These are phyloP conservation scores for Eupithecia exiguata DNA, from an alignment of 2,888 invertebrate species.

Conservation along the genomic window DNA sequence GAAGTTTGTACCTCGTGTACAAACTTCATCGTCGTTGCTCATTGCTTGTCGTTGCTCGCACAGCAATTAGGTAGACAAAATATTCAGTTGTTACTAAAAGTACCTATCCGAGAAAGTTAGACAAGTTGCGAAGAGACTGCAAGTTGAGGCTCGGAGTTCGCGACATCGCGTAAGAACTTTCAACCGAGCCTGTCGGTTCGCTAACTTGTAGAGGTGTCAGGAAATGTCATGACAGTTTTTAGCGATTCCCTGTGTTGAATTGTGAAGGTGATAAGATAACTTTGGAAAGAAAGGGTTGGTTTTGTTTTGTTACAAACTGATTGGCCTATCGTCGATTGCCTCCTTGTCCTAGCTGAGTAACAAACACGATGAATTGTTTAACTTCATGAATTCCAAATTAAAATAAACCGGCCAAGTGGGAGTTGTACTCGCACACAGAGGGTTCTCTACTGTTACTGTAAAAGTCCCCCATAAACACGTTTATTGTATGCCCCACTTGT, in stretches of 20 bases:
- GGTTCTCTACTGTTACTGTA: no score
- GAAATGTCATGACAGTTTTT: slow-evolving; percentile 22
- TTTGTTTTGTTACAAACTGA: no score
- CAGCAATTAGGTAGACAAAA: neutral
- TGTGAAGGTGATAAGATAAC: no score
- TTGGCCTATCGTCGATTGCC: no score
- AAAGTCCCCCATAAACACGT: neutral
- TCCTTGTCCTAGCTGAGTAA: no score
- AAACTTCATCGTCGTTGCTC: no score
- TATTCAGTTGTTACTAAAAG: neutral
- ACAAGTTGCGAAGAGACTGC: slow-evolving; percentile 15
- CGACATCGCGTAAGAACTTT: slow-evolving; percentile 11
- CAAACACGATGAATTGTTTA: no score
- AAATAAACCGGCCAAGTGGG: no score
- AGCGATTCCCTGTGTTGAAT: neutral
- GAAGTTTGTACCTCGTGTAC: neutral
- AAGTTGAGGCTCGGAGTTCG: slow-evolving; percentile 2
- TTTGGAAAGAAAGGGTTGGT: neutral
- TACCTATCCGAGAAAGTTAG: slow-evolving; percentile 6
- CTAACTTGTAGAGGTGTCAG: slow-evolving; percentile 1
- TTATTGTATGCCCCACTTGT: neutral
- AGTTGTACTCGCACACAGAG: no score
- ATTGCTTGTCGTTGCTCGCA: no score
- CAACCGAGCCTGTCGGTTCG: neutral
- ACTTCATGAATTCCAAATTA: neutral